Evolutionary conservation across 2,113 vertebrate species (phyloP), one percentile per base, ranked within the genome.

Genomic region (Scomber japonicus): DNA sequence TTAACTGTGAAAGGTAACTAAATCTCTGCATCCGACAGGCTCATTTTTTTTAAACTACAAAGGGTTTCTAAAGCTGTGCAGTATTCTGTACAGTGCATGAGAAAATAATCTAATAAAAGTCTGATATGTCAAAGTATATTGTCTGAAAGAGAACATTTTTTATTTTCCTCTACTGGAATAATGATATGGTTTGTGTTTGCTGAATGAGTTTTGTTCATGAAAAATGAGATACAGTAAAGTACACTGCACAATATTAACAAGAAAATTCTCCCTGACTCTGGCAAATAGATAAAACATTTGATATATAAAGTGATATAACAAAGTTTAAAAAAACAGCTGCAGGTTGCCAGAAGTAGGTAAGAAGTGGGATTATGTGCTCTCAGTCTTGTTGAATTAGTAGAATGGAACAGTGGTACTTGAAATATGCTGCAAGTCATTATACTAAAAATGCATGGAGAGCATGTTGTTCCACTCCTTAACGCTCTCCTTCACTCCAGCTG

Each of bases 401-500:
- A 69, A 46, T 14, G 15, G 72, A 65, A 67, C 15, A 80, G 51
- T 55, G 44, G 78, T 15, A 74, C 16, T 50, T 35, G 11, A 24
- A 76, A 69, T 64, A 35, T 54, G 60, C 19, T 11, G 40, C 19
- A 40, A 40, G 35, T 50, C 44, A 27, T 55, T 54, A 15, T 3
- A 54, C 10, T 56, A 21, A 54, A 63, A 50, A n/a, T 45, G 44
- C 19, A 45, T 51, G 21, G 8, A 15, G 15, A 45, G 48, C 27
- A 24, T 11, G 2, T 21, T 49, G 59, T 21, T 44, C 27, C 48
- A 13, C 21, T 59, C 15, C 15, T 51, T 8, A 24, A 48, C 21
- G n/a, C 17, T 48, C 49, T 54, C 17, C 3, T 53, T 79, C 24
- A 53, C 35, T 78, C 60, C 45, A 81, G 44, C 35, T 78, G 51